Conservation (phyloP, 2,113 vertebrate genomes). For the Gorsachius goisagi region DNA sequence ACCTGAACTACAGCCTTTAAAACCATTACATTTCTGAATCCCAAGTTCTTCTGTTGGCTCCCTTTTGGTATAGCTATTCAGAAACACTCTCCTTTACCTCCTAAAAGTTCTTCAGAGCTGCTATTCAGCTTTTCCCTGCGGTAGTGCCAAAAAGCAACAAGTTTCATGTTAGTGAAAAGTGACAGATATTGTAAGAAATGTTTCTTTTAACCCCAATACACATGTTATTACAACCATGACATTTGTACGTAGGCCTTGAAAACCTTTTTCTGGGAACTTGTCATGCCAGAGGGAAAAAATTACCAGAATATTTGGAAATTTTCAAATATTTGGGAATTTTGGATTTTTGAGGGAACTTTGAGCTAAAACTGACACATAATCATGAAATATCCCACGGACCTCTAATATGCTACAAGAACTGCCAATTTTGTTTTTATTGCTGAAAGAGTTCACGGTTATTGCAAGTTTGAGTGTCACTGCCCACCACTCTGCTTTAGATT, state of each 20-base stretch:
- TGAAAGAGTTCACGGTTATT: neutral
- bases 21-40: neutral
- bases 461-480: neutral
- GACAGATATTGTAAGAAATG: neutral
- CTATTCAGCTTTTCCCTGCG: neutral
- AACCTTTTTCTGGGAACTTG: neutral
- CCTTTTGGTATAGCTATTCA: neutral
- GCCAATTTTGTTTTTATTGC: neutral
- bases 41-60: neutral
- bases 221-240: neutral
- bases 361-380: neutral
- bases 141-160: neutral
- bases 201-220: neutral
- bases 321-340: neutral
- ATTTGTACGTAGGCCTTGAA: neutral
- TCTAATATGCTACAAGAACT: neutral
- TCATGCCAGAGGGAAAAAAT: neutral
- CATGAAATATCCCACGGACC: neutral
- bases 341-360: neutral
- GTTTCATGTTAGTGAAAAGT: neutral
- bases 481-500: neutral
- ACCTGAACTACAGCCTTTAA: neutral
- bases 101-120: neutral
- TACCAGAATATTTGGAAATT: neutral
- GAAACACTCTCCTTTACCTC: neutral